Base-by-base conservation (phyloP, 2,113 vertebrate species). In the Solea solea region DNA sequence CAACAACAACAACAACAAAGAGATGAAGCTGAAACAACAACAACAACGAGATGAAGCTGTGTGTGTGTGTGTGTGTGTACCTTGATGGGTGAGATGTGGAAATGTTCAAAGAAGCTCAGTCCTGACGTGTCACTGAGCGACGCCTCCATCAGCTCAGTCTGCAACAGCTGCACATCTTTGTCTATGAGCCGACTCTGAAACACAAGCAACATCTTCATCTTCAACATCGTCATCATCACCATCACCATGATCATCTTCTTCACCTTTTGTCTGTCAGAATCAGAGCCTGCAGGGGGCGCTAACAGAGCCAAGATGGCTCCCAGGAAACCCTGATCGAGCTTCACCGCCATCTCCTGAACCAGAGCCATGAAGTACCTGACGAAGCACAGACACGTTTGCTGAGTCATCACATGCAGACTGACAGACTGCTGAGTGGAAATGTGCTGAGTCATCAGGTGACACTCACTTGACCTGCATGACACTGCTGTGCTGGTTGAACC, bases 81-180 rank as follows among this genome's bases (percentile, higher is more conserved):
- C 94, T 99, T 99, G 83, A 99, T 87, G 74, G 98, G 98, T 44
- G 98, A 99, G 90, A 99, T 99, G 87, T 99, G 98, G 81, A 98
- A 98, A 76, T 97, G 95, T 74, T 99, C 95, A 45, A 99, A 99
- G 93, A 98, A 99, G 90, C 94, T 97, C 55, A 97, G 94, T 64
- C 94, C 86, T 3, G 96, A 96, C 1, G 93, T 67, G 46, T 98
- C 97, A 1, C 93, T 95, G 65, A 95, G 85, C 1, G 97, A 96
- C 0, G 93, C 91, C 76, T 97, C 96, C 93, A 95, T 95, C 59
- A 97, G 81, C 80, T 97, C 95, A 0, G 93, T 89, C 80, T 96
- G 95, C 45, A 99, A 91, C 1, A 89, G 85, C 88, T 96, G 93
- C 40, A 96, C 77, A 74, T 99, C 98, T 80, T 88, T 83, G 28